Percentiles rank a stretch among this genome's conserved stretches.
phyloP scores from a whole-genome alignment of 1,140 invertebrate genomes.

The Tetraneura akinire region DNA sequence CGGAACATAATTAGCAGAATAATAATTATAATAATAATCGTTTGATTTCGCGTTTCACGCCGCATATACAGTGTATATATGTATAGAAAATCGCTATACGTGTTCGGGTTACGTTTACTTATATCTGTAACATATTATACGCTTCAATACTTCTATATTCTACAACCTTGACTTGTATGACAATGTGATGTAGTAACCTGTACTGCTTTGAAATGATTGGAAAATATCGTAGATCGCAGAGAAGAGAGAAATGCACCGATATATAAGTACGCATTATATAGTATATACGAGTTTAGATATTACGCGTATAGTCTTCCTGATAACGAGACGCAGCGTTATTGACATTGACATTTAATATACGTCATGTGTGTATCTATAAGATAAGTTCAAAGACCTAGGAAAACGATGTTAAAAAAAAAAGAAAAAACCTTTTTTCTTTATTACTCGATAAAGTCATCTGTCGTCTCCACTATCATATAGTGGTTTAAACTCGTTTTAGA shows the following conservation, averaged over 20 bases:
- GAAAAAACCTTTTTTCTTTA: no score
- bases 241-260: not conserved
- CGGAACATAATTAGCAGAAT: not conserved
- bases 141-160: no score
- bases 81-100: not conserved
- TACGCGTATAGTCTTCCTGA: slow-evolving; percentile 3
- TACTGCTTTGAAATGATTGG: not conserved
- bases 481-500: not conserved
- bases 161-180: slow-evolving; percentile 13
- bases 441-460: not conserved
- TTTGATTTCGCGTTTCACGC: slow-evolving; percentile 3
- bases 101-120: not conserved
- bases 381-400: slow-evolving; percentile 28
- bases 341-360: slow-evolving; percentile 20
- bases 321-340: slow-evolving; percentile 18
- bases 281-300: no score
- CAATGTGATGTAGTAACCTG: not conserved
- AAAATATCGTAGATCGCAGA: not conserved
- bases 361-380: no score
- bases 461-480: not conserved
- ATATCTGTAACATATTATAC: not conserved
- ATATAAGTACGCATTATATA: slow-evolving; percentile 16
- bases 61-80: not conserved
- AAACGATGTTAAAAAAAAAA: no score
- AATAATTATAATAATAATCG: not conserved